Base-by-base conservation (phyloP, 2,113 vertebrate genomes). In the Orthonyx spaldingii region DNA sequence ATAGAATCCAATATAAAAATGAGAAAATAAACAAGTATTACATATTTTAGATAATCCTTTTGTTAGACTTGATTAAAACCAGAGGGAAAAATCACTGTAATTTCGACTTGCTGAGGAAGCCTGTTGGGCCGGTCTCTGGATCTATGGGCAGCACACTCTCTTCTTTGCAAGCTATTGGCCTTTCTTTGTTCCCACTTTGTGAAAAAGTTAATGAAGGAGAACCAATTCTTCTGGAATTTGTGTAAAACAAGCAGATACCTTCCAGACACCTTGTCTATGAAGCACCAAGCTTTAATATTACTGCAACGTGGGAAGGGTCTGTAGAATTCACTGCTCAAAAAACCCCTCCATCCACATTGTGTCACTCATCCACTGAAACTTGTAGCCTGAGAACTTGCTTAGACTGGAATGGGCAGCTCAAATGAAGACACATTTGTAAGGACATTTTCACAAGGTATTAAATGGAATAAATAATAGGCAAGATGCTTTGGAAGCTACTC, bases 301-400 rank as follows among this genome's bases (percentile, higher is more conserved):
- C 61, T 86, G 35, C 33, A 89, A 44, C 28, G 46, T 57, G 41
- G n/a, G 55, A 89, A 85, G 20, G 30, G 11, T 30, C 59, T 46
- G 11, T 74, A 22, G 71, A 90, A 95, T 90, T 68, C 23, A 16
- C 76, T 27, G 21, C 60, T 96, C 89, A 96, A 76, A 90, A 97
- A 91, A 47, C 0, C 3, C 47, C 15, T 87, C 26, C 32, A 49
- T 64, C 72, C 41, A 57, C 18, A 23, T 23, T 82, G 52, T 71
- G 32, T 59, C 49, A 86, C 22, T 41, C 32, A 81, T 87, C 87
- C 84, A 92, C 32, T 76, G 75, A 95, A 96, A 94, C 9, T 22
- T 79, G 10, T 50, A 78, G 94, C 65, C 49, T 16, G 30, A 86
- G 47, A 95, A 94, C 24, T 89, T 95, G 37, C 60, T 87, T 77